phyloP scores from a whole-genome alignment of 2,888 invertebrate species.

The Chalcis sispes region DNA sequence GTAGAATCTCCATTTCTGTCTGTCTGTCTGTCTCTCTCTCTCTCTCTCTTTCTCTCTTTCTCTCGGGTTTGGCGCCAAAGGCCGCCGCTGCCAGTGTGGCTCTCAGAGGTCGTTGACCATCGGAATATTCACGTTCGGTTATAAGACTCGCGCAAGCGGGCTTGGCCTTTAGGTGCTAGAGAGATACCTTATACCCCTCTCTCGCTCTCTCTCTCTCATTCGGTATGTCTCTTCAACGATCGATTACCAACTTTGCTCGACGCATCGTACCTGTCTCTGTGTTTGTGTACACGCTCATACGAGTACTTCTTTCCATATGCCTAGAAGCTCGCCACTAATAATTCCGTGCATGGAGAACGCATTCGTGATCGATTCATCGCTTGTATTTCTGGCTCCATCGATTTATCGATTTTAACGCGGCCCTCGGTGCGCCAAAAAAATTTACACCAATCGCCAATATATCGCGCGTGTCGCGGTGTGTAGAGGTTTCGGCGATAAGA shows the following conservation, averaged over 20 bases:
- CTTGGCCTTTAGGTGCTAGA: conserved; percentile 36
- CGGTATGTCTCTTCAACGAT: conserved; percentile 1
- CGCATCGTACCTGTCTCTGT: neutral
- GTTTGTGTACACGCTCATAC: no score
- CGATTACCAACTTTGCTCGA: conserved; percentile 41
- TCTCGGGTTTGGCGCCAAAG: conserved; percentile 71
- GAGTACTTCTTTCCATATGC: no score
- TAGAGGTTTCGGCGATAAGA: no score
- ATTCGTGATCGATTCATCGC: no score
- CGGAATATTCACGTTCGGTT: conserved; percentile 73
- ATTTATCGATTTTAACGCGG: neutral
- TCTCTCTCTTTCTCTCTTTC: no score
- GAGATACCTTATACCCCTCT: conserved; percentile 13
- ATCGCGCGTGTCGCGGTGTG: no score
- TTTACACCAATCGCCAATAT: no score
- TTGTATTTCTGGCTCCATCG: neutral
- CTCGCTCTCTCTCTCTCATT: conserved; percentile 8
- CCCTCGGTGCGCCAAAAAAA: neutral
- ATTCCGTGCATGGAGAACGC: no score
- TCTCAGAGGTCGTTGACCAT: conserved; percentile 71
- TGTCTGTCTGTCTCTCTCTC: no score
- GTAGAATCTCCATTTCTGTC: no score
- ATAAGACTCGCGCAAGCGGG: conserved; percentile 58
- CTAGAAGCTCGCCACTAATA: no score
- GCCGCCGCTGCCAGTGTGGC: conserved; percentile 58